phyloP scores from a whole-genome alignment of 2,797 vertebrate genomes.

The Anas capensis region DNA sequence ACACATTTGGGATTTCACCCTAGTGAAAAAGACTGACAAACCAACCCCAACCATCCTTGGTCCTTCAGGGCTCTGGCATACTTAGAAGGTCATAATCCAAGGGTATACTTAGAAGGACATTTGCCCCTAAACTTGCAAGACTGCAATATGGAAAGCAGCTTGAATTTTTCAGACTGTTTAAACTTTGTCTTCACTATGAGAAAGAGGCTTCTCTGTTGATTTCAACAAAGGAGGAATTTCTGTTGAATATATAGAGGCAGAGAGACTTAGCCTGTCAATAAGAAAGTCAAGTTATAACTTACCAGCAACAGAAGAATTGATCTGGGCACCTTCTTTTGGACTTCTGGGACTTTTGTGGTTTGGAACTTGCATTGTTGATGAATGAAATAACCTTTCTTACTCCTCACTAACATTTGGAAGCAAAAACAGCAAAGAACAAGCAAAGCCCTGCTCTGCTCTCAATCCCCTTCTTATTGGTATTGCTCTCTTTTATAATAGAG shows the following conservation, averaged over 20 bases:
- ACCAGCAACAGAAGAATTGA: not conserved
- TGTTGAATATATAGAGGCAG: not conserved
- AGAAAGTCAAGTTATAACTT: not conserved
- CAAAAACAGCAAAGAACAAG: not conserved
- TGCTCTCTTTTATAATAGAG: not conserved
- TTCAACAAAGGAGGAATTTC: not conserved
- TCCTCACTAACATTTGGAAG: not conserved
- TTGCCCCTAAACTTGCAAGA: not conserved
- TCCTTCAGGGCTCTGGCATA: not conserved
- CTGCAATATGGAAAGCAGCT: not conserved
- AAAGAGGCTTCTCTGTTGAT: not conserved
- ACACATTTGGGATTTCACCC: not conserved
- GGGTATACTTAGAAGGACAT: not conserved
- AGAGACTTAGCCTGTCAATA: not conserved
- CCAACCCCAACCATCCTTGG: not conserved
- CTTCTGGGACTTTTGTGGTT: not conserved
- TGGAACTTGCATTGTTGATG: not conserved
- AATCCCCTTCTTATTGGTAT: fast-evolving
- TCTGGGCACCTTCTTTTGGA: not conserved
- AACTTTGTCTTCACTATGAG: not conserved
- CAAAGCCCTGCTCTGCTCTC: not conserved
- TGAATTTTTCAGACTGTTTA: not conserved
- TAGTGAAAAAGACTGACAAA: not conserved
- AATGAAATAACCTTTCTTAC: not conserved
- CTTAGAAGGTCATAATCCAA: not conserved